Conservation (phyloP, 35 echinoderm and acorn worm genomes). For the Holothuria glaberrima region DNA sequence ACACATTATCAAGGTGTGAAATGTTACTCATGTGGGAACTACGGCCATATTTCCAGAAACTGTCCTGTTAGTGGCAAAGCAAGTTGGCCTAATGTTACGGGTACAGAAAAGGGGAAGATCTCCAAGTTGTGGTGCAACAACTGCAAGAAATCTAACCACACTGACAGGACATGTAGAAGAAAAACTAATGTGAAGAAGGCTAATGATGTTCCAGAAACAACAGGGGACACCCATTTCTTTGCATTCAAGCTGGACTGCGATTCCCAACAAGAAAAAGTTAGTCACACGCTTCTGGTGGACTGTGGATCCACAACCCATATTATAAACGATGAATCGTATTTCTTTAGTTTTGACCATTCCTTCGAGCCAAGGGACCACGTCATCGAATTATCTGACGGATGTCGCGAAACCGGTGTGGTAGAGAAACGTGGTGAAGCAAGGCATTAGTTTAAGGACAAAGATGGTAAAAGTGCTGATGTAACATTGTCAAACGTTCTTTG, state of each 20-base stretch:
- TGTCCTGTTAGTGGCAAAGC: slow-evolving; percentile 6
- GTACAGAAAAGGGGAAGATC: background rate
- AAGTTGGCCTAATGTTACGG: slow-evolving; percentile 11
- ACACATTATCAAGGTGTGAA: slow-evolving; percentile 5
- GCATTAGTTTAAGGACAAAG: slow-evolving; percentile 10
- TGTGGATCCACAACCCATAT: slow-evolving; percentile 50
- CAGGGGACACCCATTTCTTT: background rate
- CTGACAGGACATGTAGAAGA: slow-evolving; percentile 22
- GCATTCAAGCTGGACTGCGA: slow-evolving; percentile 41
- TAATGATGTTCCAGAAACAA: slow-evolving; percentile 35
- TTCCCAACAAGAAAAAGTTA: background rate
- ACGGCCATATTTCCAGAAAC: slow-evolving; percentile 20
- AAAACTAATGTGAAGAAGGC: slow-evolving; percentile 8
- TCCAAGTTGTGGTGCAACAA: slow-evolving; percentile 22
- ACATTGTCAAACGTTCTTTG: slow-evolving; percentile 12
- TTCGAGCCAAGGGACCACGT: slow-evolving; percentile 53
- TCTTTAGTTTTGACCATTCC: slow-evolving; percentile 46
- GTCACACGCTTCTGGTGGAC: slow-evolving; percentile 26
- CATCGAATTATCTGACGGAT: slow-evolving; percentile 60
- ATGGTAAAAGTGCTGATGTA: background rate
- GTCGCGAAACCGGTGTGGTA: background rate
- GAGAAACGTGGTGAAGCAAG: slow-evolving; percentile 38
- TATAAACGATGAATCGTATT: slow-evolving; percentile 47
- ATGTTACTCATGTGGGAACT: slow-evolving; percentile 25
- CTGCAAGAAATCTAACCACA: slow-evolving; percentile 23